Evolutionary conservation across 2,797 vertebrate genomes (phyloP).

Genomic region (Tapirus indicus): DNA sequence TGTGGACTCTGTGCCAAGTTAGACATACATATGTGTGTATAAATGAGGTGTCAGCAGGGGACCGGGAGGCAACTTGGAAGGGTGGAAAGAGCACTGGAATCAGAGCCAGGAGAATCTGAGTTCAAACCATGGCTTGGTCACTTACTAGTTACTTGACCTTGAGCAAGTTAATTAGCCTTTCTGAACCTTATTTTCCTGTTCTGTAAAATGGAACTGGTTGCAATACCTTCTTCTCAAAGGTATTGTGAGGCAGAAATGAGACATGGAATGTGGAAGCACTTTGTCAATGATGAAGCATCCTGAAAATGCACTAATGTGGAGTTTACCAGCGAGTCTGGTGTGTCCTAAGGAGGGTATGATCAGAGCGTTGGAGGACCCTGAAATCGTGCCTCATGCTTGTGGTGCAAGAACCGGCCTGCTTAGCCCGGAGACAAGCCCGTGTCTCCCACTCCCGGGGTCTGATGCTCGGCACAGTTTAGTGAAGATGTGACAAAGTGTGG

Average conservation of each 20-base stretch:
- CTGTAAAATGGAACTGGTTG: background rate
- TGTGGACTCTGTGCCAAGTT: background rate
- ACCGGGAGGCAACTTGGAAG: background rate
- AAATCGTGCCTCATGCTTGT: no score
- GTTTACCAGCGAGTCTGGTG: background rate
- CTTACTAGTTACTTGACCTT: background rate
- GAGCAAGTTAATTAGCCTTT: background rate
- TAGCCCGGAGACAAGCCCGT: background rate
- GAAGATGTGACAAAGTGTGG: no score
- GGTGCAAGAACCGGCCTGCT: background rate
- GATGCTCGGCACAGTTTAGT: fast-evolving
- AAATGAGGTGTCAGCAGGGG: no score
- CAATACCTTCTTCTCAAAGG: background rate
- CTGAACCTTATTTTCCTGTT: background rate
- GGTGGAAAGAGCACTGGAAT: background rate
- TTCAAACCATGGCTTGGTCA: background rate
- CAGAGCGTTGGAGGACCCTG: background rate
- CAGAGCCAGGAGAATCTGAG: background rate
- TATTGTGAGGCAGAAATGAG: background rate
- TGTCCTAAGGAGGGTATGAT: no score
- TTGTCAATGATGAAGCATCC: background rate
- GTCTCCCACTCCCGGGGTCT: background rate
- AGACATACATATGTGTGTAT: background rate
- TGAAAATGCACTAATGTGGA: background rate
- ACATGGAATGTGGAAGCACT: fast-evolving